Evolutionary conservation across 2,888 invertebrate genomes (phyloP), one percentile per base, ranked within the genome.

Genomic region (Cantharis rustica): DNA sequence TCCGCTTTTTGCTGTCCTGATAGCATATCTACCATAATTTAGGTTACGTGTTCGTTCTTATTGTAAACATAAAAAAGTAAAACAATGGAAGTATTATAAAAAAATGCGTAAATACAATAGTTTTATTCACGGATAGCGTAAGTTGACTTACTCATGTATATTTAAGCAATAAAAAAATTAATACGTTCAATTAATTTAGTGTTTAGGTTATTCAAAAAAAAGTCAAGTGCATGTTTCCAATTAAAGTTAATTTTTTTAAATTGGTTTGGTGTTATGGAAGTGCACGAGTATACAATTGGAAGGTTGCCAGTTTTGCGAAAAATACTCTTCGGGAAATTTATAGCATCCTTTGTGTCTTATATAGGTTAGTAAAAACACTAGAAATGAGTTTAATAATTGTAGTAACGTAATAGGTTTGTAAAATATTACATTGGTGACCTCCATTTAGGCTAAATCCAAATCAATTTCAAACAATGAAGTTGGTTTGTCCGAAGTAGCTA

Each of bases 281-380:
- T 31, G 47, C 17, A 47, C 15, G 23, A 16, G 20, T 71, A 27
- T 64, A 69, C 62, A 62, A n/a, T 77, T 81, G 81, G 81, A 74
- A n/a, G 61, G 16, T 17, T 20, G 78, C 80, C 81, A 81, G 77
- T 70, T 76, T 61, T 61, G 79, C 79, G 76, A 80, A 80, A 64
- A 69, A 26, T 31, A 31, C 69, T 27, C 15, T 70, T 70, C 11
- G 26, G 23, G 66, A 70, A 64, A 74, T 69, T 74, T 74, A 74
- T 74, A 26, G 31, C 23, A 47, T 74, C 61, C 74, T 74, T 74
- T 74, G 74, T 74, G 17, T 73, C 61, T 66, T 63, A 80, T 79
- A 71, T 80, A 71, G 80, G 79, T 80, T 80, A 80, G 79, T 79
- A 79, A 76, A 79, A 79, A 81, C 81, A 71, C 71, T 23, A 61